phyloP scores from a whole-genome alignment of 2,113 vertebrate genomes.

The Trichechus manatus region DNA sequence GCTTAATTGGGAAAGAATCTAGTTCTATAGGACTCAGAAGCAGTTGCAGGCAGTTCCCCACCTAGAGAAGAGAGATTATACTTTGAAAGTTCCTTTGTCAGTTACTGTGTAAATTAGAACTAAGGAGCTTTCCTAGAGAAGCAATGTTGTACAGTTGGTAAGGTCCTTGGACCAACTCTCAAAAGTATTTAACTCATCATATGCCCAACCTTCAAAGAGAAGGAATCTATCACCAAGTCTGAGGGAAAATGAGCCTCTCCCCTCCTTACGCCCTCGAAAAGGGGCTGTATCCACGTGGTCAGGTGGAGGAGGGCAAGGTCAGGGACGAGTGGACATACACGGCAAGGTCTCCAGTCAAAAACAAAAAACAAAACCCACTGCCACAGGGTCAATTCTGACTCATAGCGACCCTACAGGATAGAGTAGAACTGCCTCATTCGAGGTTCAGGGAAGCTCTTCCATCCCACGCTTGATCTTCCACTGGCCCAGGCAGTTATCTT shows the following conservation, averaged over 20 bases:
- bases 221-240: not conserved
- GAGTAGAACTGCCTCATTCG: not conserved
- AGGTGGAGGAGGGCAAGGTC: not conserved
- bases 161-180: not conserved
- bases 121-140: not conserved
- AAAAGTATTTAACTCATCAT: not conserved
- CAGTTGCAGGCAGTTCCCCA: not conserved
- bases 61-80: not conserved
- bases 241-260: too few relatives aligned
- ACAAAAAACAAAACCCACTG: not conserved
- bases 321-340: not conserved
- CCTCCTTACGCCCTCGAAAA: too few relatives aligned
- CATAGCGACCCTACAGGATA: not conserved
- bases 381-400: not conserved
- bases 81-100: constrained; percentile 35
- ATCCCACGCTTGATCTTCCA: too few relatives aligned
- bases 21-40: not conserved
- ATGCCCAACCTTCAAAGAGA: not conserved
- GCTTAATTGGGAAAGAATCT: not conserved
- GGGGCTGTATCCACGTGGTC: too few relatives aligned
- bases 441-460: not conserved
- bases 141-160: not conserved
- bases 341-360: not conserved
- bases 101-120: not conserved
- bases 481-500: not conserved